These are phyloP conservation scores for Calephelis perditalis DNA, from an alignment of 2,888 invertebrate species.

Conservation along the genomic window DNA sequence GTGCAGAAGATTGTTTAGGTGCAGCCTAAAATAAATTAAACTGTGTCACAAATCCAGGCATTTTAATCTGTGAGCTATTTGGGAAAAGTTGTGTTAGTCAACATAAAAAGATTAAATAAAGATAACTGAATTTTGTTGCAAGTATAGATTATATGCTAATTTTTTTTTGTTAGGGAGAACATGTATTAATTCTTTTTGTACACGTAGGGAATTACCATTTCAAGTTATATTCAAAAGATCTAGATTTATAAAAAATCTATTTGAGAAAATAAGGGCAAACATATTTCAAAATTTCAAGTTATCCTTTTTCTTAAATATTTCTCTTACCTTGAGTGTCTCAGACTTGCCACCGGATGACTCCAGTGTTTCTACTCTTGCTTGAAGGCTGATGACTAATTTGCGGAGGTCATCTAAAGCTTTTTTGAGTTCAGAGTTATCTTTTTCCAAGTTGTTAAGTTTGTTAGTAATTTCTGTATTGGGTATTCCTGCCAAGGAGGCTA, in stretches of 20 bases:
- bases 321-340: conserved; percentile 43
- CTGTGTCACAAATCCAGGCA: too few relatives aligned
- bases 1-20: conserved; percentile 37
- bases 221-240: too few relatives aligned
- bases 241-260: too few relatives aligned
- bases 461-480: conserved; percentile 75
- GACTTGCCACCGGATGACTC: conserved; percentile 46
- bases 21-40: background rate
- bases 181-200: too few relatives aligned
- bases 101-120: too few relatives aligned
- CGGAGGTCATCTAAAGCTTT: conserved; percentile 66
- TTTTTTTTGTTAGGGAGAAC: too few relatives aligned
- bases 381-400: conserved; percentile 65
- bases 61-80: too few relatives aligned
- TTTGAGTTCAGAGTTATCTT: conserved; percentile 75
- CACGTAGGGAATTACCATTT: too few relatives aligned
- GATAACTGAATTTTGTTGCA: too few relatives aligned
- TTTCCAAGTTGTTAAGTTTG: conserved; percentile 76
- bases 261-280: too few relatives aligned
- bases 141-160: too few relatives aligned
- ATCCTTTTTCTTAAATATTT: background rate
- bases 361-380: conserved; percentile 60
- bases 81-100: conserved; percentile 17
- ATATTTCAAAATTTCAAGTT: too few relatives aligned
- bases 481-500: conserved; percentile 75